A percentile compares a stretch with the other conserved stretches of the same genome.
Conservation (phyloP, 2,888 invertebrate genomes). For the Parapristionchus giblindavisi region DNA sequence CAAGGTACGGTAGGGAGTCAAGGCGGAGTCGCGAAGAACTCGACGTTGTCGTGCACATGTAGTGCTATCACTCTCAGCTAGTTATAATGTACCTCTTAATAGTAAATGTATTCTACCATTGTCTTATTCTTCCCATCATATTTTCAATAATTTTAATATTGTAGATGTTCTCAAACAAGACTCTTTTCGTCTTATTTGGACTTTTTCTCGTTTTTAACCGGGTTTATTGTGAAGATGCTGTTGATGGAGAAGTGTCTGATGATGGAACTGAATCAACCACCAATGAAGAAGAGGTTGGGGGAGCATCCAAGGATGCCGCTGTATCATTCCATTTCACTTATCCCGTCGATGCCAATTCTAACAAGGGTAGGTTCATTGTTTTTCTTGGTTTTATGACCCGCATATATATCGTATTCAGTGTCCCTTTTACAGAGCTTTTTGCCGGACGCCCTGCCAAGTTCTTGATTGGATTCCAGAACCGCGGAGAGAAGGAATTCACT, state of each 20-base stretch:
- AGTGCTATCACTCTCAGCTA: neutral
- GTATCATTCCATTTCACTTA: slow-evolving; percentile 84
- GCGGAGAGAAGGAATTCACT: slow-evolving; percentile 85
- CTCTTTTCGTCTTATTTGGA: slow-evolving; percentile 17
- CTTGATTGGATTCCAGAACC: slow-evolving; percentile 93
- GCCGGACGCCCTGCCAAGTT: slow-evolving; percentile 92
- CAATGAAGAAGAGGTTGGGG: slow-evolving; percentile 69
- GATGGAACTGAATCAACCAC: slow-evolving; percentile 45
- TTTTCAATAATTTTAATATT: too few relatives aligned
- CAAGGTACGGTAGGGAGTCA: slow-evolving; percentile 11
- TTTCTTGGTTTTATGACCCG: neutral
- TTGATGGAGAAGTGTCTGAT: slow-evolving; percentile 62
- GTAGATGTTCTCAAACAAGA: slow-evolving; percentile 37
- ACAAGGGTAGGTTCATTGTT: slow-evolving; percentile 74
- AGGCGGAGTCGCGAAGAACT: neutral
- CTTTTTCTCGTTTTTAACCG: slow-evolving; percentile 1
- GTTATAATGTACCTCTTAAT: neutral
- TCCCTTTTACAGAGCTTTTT: slow-evolving; percentile 79
- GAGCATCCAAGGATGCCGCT: slow-evolving; percentile 78
- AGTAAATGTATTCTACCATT: neutral
- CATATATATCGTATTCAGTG: neutral
- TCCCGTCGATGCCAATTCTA: slow-evolving; percentile 67
- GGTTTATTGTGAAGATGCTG: slow-evolving; percentile 51
- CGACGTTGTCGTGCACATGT: neutral
- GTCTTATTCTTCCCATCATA: neutral